Conservation (phyloP, 2,113 vertebrate species). For the Elephantulus edwardii region DNA sequence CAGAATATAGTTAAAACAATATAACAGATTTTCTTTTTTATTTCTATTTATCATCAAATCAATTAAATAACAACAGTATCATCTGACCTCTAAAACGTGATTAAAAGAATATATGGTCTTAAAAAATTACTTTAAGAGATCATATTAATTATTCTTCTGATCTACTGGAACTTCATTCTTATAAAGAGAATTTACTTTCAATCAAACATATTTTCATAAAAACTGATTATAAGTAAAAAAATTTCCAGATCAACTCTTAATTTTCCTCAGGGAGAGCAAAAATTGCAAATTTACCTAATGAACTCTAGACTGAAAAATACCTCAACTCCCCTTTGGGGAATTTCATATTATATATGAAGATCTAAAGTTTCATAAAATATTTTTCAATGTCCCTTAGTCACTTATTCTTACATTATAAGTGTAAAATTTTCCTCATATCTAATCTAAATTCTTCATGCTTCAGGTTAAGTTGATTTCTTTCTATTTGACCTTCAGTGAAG, state of each 20-base stretch:
- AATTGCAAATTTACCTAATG: background rate
- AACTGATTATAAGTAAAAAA: constrained; percentile 30
- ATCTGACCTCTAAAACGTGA: background rate
- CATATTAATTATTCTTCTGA: constrained; percentile 28
- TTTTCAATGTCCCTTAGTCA: background rate
- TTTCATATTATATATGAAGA: background rate
- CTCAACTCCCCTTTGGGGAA: constrained; percentile 6
- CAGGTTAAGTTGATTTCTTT: constrained; percentile 58
- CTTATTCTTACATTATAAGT: constrained; percentile 2
- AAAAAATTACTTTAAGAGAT: background rate
- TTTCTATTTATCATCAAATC: constrained; percentile 20
- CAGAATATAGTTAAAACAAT: constrained; percentile 24
- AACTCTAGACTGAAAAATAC: constrained; percentile 6
- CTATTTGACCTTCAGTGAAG: constrained; percentile 38
- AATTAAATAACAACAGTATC: background rate
- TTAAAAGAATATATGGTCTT: background rate
- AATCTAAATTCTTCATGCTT: constrained; percentile 29
- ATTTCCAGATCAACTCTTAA: background rate
- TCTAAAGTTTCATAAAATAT: background rate
- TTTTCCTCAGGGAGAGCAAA: constrained; percentile 6
- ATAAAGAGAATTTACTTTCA: constrained; percentile 32
- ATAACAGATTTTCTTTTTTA: constrained; percentile 30
- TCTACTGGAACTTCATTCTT: constrained; percentile 18
- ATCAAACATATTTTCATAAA: background rate
- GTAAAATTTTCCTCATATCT: constrained; percentile 22